Evolutionary conservation across 2,113 vertebrate species (phyloP), one percentile per base, ranked within the genome.

Genomic region (Catharus minimus): DNA sequence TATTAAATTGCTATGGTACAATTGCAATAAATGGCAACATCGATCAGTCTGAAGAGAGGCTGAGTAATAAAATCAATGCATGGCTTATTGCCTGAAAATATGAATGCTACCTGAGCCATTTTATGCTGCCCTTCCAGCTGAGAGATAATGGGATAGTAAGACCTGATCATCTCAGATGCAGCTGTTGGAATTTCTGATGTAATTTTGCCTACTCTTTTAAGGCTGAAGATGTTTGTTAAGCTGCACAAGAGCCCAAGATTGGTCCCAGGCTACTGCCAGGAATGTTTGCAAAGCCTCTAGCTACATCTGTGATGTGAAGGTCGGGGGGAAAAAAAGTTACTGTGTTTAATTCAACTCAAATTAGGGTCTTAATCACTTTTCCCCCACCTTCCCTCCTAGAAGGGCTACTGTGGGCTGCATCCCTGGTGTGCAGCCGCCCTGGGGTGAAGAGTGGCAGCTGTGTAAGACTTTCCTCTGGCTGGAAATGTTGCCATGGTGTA

Each of bases 41-140:
- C 30, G 89, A 82, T 91, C 77, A 49, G 11, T 41, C 82, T 80
- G 69, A 93, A 79, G 90, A 88, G 72, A 83, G 67, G 44, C 60
- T 95, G 89, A 38, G 56, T 78, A 67, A 80, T 87, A 82, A 83
- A 90, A 85, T 71, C 72, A 41, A 18, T 65, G 49, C 15, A 1
- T 13, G 49, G 30, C 56, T 79, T 89, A 15, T 27, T 75, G 44
- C 67, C 66, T 74, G 79, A 89, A 82, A 78, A 83, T 60, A 28
- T 15, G 26, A 58, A 64, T 36, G 22, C 62, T 68, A 6, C 32
- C 71, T 75, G 32, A 30, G 69, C 43, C 38, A 19, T 66, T 92
- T 81, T 60, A 3, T n/a, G 15, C 57, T 64, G 24, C 32, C 57
- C 58, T 81, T 86, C 39, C 44, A 76, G n/a, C 39, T 15, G 67